Evolutionary conservation across 2,888 invertebrate genomes (phyloP).

Genomic region (Lasioglossum vierecki): DNA sequence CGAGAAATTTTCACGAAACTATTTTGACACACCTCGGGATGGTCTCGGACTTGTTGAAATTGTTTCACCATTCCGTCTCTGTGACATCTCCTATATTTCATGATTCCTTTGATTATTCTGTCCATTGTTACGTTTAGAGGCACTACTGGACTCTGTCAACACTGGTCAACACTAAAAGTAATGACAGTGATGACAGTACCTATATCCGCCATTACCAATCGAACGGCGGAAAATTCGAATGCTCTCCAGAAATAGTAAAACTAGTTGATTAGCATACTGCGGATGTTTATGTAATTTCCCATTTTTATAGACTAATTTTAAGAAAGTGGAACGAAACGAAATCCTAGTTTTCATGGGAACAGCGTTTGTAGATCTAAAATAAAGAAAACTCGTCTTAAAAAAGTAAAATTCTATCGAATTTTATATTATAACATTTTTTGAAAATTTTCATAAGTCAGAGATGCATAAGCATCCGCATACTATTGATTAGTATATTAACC

Average conservation of each 20-base stretch:
- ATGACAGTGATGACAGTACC: conserved; percentile 70
- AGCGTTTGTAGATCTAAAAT: no score
- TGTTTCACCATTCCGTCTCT: conserved; percentile 95
- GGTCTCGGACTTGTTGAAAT: conserved; percentile 94
- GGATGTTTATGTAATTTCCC: no score
- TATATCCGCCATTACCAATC: conserved; percentile 64
- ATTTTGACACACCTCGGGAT: conserved; percentile 90
- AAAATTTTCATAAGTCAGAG: no score
- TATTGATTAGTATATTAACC: not conserved
- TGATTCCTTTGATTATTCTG: conserved; percentile 94
- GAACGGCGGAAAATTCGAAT: conserved; percentile 63
- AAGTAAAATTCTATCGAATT: no score
- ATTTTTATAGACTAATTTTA: no score
- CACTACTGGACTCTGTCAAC: conserved; percentile 39
- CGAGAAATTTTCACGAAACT: not conserved
- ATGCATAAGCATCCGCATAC: no score
- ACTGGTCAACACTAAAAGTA: conserved; percentile 28
- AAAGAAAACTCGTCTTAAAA: no score
- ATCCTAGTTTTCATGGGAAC: no score
- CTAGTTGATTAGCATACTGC: not conserved
- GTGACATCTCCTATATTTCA: conserved; percentile 93
- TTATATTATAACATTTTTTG: no score
- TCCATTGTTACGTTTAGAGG: conserved; percentile 87
- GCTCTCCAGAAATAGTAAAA: not conserved
- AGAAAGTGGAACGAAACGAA: no score